These are phyloP conservation scores for Tupaia chinensis DNA, from an alignment of 2,113 vertebrate genomes.

Conservation along the genomic window DNA sequence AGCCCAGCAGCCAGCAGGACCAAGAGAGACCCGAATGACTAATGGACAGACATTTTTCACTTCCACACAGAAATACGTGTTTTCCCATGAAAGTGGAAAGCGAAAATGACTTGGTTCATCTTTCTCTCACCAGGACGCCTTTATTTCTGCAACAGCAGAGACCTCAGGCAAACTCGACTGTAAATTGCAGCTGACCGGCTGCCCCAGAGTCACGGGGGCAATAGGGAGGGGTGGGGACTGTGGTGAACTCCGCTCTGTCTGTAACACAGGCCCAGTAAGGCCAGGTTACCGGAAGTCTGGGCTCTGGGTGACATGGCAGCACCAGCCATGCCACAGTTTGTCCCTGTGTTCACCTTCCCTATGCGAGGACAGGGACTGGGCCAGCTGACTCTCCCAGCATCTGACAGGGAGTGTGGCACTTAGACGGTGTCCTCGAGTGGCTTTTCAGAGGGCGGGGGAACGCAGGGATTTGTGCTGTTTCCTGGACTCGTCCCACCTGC, in stretches of 20 bases:
- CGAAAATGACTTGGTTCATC: too few species aligned
- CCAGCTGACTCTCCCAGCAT: neutral
- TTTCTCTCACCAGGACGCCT: neutral
- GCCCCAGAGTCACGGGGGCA: too few species aligned
- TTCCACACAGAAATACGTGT: neutral
- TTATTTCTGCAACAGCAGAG: neutral
- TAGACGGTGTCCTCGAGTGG: neutral
- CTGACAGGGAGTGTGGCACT: neutral
- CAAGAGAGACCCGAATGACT: neutral
- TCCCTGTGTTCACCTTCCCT: neutral
- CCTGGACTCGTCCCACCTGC: neutral
- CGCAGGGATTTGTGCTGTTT: rapidly evolving
- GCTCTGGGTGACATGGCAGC: neutral
- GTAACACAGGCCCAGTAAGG: neutral
- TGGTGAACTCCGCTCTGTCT: neutral
- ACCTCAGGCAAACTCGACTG: neutral
- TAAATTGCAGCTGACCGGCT: neutral
- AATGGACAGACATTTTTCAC: rapidly evolving
- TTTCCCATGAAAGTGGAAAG: too few species aligned
- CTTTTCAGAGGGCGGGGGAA: neutral
- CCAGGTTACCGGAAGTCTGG: neutral
- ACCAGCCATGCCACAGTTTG: neutral
- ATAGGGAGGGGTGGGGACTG: neutral
- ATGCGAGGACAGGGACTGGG: rapidly evolving
- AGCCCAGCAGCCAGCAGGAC: neutral